Evolutionary conservation across 1,140 invertebrate species (phyloP).

Genomic region (Trichogramma pretiosum): DNA sequence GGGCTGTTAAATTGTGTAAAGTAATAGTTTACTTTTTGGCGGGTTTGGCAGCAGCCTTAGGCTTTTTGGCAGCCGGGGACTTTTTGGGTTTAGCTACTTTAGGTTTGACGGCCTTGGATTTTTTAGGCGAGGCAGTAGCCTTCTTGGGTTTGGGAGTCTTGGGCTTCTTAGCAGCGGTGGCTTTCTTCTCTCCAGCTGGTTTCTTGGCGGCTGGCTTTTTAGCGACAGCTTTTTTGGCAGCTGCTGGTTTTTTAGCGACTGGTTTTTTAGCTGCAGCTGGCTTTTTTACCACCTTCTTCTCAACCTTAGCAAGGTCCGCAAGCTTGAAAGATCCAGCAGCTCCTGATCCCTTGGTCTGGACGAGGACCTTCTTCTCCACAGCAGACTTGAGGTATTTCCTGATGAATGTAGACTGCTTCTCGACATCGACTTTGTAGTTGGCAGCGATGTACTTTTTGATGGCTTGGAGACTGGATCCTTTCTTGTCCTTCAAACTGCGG

Average conservation of each 20-base stretch:
- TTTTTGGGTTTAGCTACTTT: no score
- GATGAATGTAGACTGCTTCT: conserved; percentile 52
- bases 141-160: no score
- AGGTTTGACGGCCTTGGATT: no score
- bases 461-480: no score
- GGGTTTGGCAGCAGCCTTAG: no score
- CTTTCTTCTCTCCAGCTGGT: no score
- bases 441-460: conserved; percentile 55
- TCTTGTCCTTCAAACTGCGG: conserved; percentile 49
- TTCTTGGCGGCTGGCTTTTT: neutral
- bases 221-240: neutral
- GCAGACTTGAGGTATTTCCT: conserved; percentile 51
- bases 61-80: no score
- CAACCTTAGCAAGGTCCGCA: neutral
- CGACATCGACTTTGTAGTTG: conserved; percentile 51
- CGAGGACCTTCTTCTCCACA: conserved; percentile 46
- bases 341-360: conserved; percentile 55
- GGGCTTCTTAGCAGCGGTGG: no score
- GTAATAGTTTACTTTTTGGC: no score
- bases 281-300: conserved; percentile 1
- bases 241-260: no score
- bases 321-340: conserved; percentile 53
- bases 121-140: no score
- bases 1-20: no score
- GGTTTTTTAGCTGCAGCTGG: conserved; percentile 1